These are phyloP conservation scores for Melanostoma scalare DNA, from an alignment of 2,888 invertebrate genomes.

Conservation along the genomic window DNA sequence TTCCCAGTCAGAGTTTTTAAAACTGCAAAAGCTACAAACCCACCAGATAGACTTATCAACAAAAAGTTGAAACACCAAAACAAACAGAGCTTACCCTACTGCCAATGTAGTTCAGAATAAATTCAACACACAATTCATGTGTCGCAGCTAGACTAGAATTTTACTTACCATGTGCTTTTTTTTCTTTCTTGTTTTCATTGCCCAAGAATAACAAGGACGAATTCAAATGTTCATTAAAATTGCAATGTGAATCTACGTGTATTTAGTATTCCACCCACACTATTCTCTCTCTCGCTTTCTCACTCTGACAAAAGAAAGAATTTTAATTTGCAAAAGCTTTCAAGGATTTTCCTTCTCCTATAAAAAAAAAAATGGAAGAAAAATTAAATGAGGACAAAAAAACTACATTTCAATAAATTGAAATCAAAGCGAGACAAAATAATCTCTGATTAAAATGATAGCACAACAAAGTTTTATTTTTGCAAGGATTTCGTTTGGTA, in stretches of 20 bases:
- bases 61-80: no score
- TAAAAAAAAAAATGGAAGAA: background rate
- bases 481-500: background rate
- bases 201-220: conserved; percentile 71
- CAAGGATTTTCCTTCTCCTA: conserved; percentile 39
- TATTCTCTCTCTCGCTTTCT: background rate
- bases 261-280: conserved; percentile 53
- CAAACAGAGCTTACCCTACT: conserved; percentile 3
- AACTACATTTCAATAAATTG: conserved; percentile 57
- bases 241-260: conserved; percentile 60
- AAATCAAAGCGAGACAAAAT: conserved; percentile 59
- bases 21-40: background rate
- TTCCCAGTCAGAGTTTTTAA: background rate
- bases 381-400: conserved; percentile 24
- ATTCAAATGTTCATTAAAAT: conserved; percentile 72
- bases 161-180: conserved; percentile 39
- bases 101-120: background rate
- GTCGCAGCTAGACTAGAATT: conserved; percentile 49
- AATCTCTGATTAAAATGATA: conserved; percentile 57
- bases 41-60: no score
- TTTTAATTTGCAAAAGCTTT: conserved; percentile 67
- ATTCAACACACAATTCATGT: conserved; percentile 13
- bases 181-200: conserved; percentile 36
- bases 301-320: conserved; percentile 38
- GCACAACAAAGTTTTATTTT: conserved; percentile 5